Evolutionary conservation across 2,113 vertebrate species (phyloP).

Genomic region (Albula goreensis): DNA sequence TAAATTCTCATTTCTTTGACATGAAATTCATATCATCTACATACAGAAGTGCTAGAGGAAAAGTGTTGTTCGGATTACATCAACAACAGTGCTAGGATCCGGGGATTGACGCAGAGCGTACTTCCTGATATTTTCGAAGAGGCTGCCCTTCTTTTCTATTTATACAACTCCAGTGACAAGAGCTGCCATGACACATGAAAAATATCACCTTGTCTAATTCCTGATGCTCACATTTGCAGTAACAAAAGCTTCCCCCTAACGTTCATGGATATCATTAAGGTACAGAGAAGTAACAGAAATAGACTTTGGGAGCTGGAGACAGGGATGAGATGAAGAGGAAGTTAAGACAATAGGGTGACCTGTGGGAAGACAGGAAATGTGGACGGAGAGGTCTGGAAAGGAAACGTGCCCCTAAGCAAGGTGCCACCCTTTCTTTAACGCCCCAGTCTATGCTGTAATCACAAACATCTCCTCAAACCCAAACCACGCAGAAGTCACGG

Average conservation of each 20-base stretch:
- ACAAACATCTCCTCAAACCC: neutral
- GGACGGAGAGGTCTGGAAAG: neutral
- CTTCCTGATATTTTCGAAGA: neutral
- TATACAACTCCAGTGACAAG: neutral
- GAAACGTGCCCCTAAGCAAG: neutral
- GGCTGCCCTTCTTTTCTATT: neutral
- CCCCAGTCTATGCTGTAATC: neutral
- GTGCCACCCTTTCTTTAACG: neutral
- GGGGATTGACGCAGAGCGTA: neutral
- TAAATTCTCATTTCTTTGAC: neutral
- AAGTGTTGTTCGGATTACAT: neutral
- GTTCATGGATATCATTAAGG: neutral
- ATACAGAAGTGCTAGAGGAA: neutral
- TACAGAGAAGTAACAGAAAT: neutral
- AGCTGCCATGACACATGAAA: neutral
- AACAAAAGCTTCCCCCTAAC: conserved; percentile 6
- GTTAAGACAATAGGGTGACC: neutral
- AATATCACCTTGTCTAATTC: conserved; percentile 10
- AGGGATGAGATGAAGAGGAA: neutral
- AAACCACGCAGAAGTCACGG: neutral
- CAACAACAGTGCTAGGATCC: neutral
- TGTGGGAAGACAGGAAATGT: conserved; percentile 1
- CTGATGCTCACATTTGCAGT: neutral
- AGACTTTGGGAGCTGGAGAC: neutral
- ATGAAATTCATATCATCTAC: neutral